Evolutionary conservation across 2,888 invertebrate genomes (phyloP), one percentile per base, ranked within the genome.

Genomic region (Platypus cylindrus): DNA sequence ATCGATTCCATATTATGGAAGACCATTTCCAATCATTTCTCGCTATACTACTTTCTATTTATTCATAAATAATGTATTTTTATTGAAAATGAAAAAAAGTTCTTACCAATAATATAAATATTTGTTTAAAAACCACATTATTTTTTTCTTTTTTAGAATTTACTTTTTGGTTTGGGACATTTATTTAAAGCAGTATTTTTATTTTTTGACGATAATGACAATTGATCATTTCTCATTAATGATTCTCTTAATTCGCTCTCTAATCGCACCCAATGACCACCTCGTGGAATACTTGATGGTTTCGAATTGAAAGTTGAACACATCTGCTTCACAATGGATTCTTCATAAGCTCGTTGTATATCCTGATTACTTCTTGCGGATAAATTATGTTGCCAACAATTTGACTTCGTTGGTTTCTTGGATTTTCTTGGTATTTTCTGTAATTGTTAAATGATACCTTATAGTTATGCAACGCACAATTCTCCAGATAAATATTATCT

Each of bases 291-390:
- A 12, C 45, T 45, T 7, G 48, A 26, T 12, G 48, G 51, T 29
- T 63, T 63, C 35, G 70, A 65, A 0, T 71, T 71, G 39, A 80
- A 63, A 12, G 76, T 62, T 3, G 66, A 57, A 9, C 72, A 65
- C 70, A 82, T 78, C 58, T 77, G 74, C 32, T 75, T 65, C 45
- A 79, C 71, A 1, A 78, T 72, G 44, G 73, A 73, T 63, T 87
- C 87, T 59, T 89, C 87, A 53, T 75, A 78, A 39, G 86, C 78
- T 3, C 89, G 65, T 59, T 87, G 89, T 50, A 83, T 78, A 58
- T 89, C 87, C 58, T 89, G 87, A 64, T 89, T 89, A 52, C 80
- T 83, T 46, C 87, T 72, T 3, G 84, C 79, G 0, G 83, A 79
- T 36, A 81, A 63, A 46, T 79, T 77, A 13, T 74, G 65, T 41